Conservation (phyloP, 2,888 invertebrate species). For the Bimastos eiseni region DNA sequence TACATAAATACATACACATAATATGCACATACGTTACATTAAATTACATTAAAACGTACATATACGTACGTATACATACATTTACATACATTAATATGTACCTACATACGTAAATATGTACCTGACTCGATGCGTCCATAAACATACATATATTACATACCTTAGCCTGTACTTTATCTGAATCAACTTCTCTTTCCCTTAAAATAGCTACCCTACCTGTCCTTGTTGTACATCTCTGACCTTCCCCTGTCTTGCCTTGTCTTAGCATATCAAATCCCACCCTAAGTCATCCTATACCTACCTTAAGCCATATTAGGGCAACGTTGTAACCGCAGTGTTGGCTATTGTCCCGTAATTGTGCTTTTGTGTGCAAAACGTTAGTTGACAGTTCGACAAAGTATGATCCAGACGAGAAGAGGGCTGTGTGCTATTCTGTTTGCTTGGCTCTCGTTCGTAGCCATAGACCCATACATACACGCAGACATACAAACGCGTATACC, state of each 20-base stretch:
- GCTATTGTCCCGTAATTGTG: not conserved
- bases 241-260: not conserved
- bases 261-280: not conserved
- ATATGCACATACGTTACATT: no score
- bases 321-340: not conserved
- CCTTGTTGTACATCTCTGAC: not conserved
- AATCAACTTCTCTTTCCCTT: no score
- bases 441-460: not conserved
- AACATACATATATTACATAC: no score
- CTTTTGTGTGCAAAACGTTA: not conserved
- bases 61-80: no score
- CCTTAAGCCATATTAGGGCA: conserved; percentile 6
- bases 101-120: no score
- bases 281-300: not conserved
- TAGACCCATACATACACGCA: not conserved
- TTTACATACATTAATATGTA: no score
- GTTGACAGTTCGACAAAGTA: conserved; percentile 2
- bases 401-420: not conserved
- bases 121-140: no score
- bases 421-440: not conserved
- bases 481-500: no score
- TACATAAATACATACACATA: no score
- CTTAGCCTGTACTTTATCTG: no score
- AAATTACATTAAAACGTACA: no score
- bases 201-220: not conserved